phyloP scores from a whole-genome alignment of 2,888 invertebrate species.

The Plagodis dolabraria region DNA sequence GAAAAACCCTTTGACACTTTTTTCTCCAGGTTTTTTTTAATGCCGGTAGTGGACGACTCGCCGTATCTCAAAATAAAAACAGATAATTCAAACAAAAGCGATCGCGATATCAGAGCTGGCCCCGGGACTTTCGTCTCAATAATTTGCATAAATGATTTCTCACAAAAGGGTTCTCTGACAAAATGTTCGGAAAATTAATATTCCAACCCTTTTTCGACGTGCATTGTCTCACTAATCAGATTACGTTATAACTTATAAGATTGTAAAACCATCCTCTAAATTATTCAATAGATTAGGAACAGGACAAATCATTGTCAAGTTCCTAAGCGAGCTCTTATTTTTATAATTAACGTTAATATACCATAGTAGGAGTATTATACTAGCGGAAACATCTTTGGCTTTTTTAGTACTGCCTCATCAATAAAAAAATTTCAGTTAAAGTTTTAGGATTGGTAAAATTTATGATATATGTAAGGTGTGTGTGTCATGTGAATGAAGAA shows the following conservation, averaged over 20 bases:
- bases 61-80: conserved; percentile 40
- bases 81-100: conserved; percentile 42
- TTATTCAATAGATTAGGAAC: conserved; percentile 36
- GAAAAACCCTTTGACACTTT: conserved; percentile 43
- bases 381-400: too few relatives aligned
- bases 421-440: too few relatives aligned
- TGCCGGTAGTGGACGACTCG: conserved; percentile 19
- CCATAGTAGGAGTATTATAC: too few relatives aligned
- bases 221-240: conserved; percentile 50
- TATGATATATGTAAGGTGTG: too few relatives aligned
- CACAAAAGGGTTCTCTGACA: conserved; percentile 35
- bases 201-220: conserved; percentile 42
- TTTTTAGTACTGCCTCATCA: too few relatives aligned
- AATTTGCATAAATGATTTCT: conserved; percentile 41
- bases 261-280: conserved; percentile 44
- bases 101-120: conserved; percentile 24
- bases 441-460: too few relatives aligned
- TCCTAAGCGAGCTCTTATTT: too few relatives aligned
- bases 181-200: conserved; percentile 45
- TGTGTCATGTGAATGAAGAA: too few relatives aligned
- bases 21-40: conserved; percentile 35
- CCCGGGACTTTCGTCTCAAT: conserved; percentile 29
- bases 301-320: neutral
- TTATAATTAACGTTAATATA: too few relatives aligned
- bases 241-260: conserved; percentile 47